Percentiles rank a stretch among this genome's conserved stretches.
phyloP scores from a whole-genome alignment of 2,113 vertebrate genomes.

The Anguilla japonica region DNA sequence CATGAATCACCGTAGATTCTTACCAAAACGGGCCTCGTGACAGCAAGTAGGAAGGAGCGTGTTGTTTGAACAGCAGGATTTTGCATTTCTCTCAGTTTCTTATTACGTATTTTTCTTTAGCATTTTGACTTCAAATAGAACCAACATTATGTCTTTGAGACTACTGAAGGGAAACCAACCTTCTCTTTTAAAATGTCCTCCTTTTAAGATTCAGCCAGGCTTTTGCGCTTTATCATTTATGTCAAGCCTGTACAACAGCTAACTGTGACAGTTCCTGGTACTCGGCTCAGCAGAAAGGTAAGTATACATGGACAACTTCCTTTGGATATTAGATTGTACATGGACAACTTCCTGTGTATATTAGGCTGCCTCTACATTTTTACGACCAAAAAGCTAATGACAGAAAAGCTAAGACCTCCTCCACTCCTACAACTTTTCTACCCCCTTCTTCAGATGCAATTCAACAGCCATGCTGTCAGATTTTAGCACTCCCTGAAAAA shows the following conservation, averaged over 20 bases:
- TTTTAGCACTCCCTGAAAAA: not conserved
- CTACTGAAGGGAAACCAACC: not conserved
- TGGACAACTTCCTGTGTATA: too few species aligned
- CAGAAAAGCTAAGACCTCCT: not conserved
- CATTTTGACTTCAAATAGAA: too few species aligned
- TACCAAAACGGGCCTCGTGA: not conserved
- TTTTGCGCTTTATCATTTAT: too few species aligned
- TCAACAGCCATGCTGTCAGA: not conserved
- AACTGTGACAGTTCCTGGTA: too few species aligned
- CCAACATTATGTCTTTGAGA: not conserved
- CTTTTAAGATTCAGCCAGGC: too few species aligned
- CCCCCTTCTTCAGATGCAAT: conserved; percentile 30
- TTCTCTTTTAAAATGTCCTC: too few species aligned
- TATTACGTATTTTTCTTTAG: not conserved
- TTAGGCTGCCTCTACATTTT: not conserved
- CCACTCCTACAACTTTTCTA: not conserved
- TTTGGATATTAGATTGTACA: not conserved
- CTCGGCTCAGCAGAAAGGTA: too few species aligned
- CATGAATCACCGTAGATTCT: not conserved
- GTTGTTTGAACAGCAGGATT: not conserved
- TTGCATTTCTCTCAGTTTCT: not conserved
- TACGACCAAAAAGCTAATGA: not conserved
- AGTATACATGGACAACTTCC: too few species aligned
- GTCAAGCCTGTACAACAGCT: too few species aligned
- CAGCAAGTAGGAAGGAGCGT: not conserved